Evolutionary conservation across 2,888 invertebrate species (phyloP).

Genomic region (Notodonta ziczac): DNA sequence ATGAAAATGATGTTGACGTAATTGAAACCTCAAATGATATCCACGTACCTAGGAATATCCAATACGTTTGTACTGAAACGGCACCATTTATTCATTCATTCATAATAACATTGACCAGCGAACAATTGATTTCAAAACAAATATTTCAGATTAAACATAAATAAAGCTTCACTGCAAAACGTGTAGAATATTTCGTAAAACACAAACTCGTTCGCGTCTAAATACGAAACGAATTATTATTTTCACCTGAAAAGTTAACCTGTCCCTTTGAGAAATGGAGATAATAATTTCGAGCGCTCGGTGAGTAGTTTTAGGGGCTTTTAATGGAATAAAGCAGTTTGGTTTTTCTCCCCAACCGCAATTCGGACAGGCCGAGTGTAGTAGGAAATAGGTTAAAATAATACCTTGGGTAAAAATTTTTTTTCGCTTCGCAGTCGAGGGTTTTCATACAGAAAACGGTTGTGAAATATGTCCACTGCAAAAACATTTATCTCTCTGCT

Average conservation of each 20-base stretch:
- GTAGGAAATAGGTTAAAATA: constrained; percentile 26
- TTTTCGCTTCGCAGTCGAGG: constrained; percentile 5
- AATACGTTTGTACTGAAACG: too few species aligned
- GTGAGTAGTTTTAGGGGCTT: constrained; percentile 35
- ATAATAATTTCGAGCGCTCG: constrained; percentile 31
- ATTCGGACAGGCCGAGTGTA: neutral
- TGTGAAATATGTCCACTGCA: constrained; percentile 1
- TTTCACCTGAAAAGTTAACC: constrained; percentile 14
- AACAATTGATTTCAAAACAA: too few species aligned
- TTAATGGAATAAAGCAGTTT: constrained; percentile 36
- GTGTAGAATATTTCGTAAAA: too few species aligned
- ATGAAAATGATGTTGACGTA: too few species aligned
- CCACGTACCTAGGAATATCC: too few species aligned
- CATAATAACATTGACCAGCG: too few species aligned
- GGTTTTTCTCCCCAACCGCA: constrained; percentile 15
- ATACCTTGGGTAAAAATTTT: constrained; percentile 21
- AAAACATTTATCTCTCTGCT: neutral
- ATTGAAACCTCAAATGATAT: too few species aligned
- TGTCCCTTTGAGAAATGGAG: constrained; percentile 23
- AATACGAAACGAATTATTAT: constrained; percentile 10
- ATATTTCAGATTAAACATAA: too few species aligned
- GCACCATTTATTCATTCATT: too few species aligned
- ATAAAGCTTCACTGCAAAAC: too few species aligned
- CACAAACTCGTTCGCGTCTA: too few species aligned
- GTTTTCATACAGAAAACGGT: constrained; percentile 5